These are phyloP conservation scores for Tetragonula clypearis DNA, from an alignment of 1,140 invertebrate species.

Conservation along the genomic window DNA sequence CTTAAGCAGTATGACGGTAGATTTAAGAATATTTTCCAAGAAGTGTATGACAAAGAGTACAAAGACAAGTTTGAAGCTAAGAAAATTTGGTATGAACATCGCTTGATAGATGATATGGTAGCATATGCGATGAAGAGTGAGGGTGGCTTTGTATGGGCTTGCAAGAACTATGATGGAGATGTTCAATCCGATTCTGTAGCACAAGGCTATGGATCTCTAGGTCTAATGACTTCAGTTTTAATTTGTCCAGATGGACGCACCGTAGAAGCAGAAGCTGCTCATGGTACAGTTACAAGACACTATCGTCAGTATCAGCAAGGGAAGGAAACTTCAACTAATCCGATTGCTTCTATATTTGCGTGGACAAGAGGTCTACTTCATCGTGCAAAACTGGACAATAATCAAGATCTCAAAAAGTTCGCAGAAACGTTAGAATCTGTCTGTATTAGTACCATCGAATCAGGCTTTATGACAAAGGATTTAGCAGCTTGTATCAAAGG, in stretches of 20 bases:
- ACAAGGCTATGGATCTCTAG: constrained; percentile 96
- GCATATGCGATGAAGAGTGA: constrained; percentile 99
- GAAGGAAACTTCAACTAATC: constrained; percentile 98
- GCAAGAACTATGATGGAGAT: constrained; percentile 99
- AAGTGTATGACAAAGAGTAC: constrained; percentile 96
- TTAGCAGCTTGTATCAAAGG: constrained; percentile 99
- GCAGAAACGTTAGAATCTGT: constrained; percentile 93
- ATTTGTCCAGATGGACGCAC: constrained; percentile 98
- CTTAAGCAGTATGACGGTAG: constrained; percentile 99
- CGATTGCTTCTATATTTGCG: constrained; percentile 99
- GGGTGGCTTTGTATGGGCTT: constrained; percentile 99
- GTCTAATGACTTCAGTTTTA: constrained; percentile 97
- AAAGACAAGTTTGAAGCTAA: constrained; percentile 92
- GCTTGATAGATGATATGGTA: constrained; percentile 99
- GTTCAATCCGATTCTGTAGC: constrained; percentile 99
- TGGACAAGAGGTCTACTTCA: constrained; percentile 97
- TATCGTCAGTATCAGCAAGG: constrained; percentile 97
- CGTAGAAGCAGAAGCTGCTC: constrained; percentile 98
- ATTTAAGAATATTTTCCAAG: constrained; percentile 99
- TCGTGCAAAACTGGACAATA: constrained; percentile 96
- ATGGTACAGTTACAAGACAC: constrained; percentile 98
- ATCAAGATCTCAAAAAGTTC: constrained; percentile 89
- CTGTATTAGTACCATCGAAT: constrained; percentile 97
- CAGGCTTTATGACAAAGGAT: constrained; percentile 99
- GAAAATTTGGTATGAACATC: constrained; percentile 98